Evolutionary conservation across 1,140 invertebrate species (phyloP), one percentile per base, ranked within the genome.

Genomic region (Cotesia typhae): DNA sequence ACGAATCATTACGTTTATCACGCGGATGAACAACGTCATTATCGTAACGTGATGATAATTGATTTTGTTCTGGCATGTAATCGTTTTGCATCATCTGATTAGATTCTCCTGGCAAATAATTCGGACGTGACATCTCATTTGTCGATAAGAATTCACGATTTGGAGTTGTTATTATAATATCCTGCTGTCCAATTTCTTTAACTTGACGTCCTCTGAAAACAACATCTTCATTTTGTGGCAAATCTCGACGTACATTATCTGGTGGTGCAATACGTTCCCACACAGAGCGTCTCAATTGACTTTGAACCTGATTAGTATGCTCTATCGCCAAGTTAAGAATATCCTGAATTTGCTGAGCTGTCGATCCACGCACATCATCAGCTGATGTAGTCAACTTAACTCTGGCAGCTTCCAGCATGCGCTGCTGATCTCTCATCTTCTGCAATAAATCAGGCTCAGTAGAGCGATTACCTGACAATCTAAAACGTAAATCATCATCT

Each of bases 251-350:
- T 17, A 57, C 17, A 57, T 74, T 75, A 5, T 78, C 79, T 4
- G 80, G 70, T 1, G 86, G 84, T 5, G 81, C 83, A 37, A 87
- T 87, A 17, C 86, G 79, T 77, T 87, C 82, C 86, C 86, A 86
- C 17, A 87, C 85, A 1, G 85, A 84, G 17, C 81, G 73, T 0
- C 85, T 81, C 47, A 87, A 65, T 64, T 85, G 85, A 75, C 67
- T 85, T 38, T 84, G 81, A 6, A 87, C 73, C 61, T 85, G 85
- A 61, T 82, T 87, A 1, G 84, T 84, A 72, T 86, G 81, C 28
- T 83, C 83, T 20, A 86, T 74, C 7, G 84, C 86, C 63, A 82
- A 78, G 57, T 82, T 85, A 14, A 87, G 72, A 75, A 87, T 85
- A 37, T 79, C 81, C 59, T 87, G 80, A 6, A 87, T 38, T 60